phyloP scores from a whole-genome alignment of 2,113 vertebrate species.

The Poeciliopsis occidentalis region DNA sequence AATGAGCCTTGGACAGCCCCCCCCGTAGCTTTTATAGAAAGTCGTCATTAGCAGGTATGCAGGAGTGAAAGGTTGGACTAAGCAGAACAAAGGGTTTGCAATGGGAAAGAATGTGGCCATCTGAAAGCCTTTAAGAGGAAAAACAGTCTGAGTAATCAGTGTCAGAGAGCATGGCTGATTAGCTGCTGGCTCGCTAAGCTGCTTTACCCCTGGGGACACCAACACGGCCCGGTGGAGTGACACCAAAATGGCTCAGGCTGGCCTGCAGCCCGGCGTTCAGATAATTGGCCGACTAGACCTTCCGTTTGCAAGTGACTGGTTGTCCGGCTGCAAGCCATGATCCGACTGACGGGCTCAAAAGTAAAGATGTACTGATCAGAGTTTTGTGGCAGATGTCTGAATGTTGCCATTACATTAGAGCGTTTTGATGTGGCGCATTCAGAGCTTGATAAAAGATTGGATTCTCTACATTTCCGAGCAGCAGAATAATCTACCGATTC shows the following conservation, averaged over 20 bases:
- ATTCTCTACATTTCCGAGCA: background rate
- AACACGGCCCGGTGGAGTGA: slow-evolving; percentile 61
- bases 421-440: no score
- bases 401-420: background rate
- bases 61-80: slow-evolving; percentile 70
- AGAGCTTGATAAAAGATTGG: background rate
- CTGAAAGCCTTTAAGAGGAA: slow-evolving; percentile 81
- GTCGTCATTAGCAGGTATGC: slow-evolving; percentile 76
- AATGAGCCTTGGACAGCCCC: slow-evolving; percentile 35
- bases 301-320: slow-evolving; percentile 55
- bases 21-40: slow-evolving; percentile 59
- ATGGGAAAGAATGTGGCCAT: slow-evolving; percentile 79
- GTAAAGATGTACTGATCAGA: background rate
- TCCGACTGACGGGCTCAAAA: slow-evolving; percentile 4
- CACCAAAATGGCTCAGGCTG: slow-evolving; percentile 66
- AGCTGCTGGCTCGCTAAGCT: slow-evolving; percentile 74
- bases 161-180: slow-evolving; percentile 78
- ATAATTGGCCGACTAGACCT: slow-evolving; percentile 76
- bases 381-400: background rate
- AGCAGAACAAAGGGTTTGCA: slow-evolving; percentile 72
- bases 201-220: slow-evolving; percentile 62
- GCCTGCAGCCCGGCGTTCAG: slow-evolving; percentile 61
- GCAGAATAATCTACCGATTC: no score
- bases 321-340: slow-evolving; percentile 18
- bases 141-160: slow-evolving; percentile 80